A percentile compares a stretch with the other conserved stretches of the same genome.
These are phyloP conservation scores for Metellina segmentata DNA, from an alignment of 2,888 invertebrate species.

Conservation along the genomic window DNA sequence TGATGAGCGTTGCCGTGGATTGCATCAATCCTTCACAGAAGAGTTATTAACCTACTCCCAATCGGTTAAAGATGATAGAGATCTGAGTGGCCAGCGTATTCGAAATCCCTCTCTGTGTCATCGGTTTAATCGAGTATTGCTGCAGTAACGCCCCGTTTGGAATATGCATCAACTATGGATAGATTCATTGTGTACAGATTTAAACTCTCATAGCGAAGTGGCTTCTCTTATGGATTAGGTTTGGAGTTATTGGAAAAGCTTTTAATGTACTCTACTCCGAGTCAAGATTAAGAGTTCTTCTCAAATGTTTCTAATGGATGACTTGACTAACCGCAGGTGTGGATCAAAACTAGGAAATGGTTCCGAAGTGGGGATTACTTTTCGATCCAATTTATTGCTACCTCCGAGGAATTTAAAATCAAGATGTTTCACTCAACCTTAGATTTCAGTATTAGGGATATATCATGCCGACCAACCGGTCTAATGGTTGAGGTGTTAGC, in stretches of 20 bases:
- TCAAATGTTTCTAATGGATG: neutral
- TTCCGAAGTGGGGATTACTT: neutral
- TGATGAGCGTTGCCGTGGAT: constrained; percentile 60
- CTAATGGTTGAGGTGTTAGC: no score
- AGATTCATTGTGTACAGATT: constrained; percentile 26
- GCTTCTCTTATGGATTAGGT: constrained; percentile 1
- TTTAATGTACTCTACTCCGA: neutral
- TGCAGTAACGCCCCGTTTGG: constrained; percentile 26
- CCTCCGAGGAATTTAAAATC: no score
- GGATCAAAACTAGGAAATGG: neutral
- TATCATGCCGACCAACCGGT: no score
- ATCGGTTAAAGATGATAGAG: constrained; percentile 66
- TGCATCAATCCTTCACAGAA: constrained; percentile 58
- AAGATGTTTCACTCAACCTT: no score
- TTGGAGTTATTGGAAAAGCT: neutral
- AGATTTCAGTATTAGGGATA: no score
- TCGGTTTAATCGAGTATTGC: constrained; percentile 43
- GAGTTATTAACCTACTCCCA: constrained; percentile 62
- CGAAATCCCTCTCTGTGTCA: constrained; percentile 22
- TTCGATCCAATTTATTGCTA: no score
- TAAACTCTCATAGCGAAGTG: neutral
- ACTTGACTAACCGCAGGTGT: neutral
- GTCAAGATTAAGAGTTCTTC: neutral
- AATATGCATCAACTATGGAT: constrained; percentile 40
- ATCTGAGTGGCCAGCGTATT: constrained; percentile 23